Percentiles rank a stretch among this genome's conserved stretches.
These are phyloP conservation scores for Acronicta leporina DNA, from an alignment of 2,888 invertebrate genomes.

Conservation along the genomic window DNA sequence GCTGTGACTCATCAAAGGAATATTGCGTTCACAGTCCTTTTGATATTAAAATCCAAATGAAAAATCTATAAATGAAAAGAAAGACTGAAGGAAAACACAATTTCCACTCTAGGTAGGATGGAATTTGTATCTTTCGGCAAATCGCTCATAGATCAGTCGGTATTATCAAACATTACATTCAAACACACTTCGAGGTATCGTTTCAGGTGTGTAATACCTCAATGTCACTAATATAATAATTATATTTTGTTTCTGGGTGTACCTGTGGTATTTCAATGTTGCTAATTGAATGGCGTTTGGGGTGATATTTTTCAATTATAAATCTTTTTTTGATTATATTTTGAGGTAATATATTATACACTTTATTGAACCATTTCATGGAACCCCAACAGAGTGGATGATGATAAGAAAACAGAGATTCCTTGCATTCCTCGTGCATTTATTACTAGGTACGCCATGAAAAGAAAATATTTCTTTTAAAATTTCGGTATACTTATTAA, in stretches of 20 bases:
- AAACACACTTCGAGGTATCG: neutral
- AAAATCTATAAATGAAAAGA: no score
- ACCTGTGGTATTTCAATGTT: conserved; percentile 55
- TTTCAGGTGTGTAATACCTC: neutral
- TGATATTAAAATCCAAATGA: no score
- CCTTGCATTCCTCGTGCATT: conserved; percentile 13
- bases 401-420: neutral
- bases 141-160: no score
- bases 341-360: conserved; percentile 28
- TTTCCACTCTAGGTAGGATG: no score
- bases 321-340: conserved; percentile 58
- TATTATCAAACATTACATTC: neutral
- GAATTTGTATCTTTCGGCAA: no score
- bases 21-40: no score
- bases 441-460: no score
- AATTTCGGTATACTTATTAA: no score
- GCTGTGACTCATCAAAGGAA: no score
- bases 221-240: conserved; percentile 31
- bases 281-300: conserved; percentile 50
- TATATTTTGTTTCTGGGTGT: conserved; percentile 44
- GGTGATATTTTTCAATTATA: conserved; percentile 48
- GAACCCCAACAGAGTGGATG: neutral
- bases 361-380: conserved; percentile 6
- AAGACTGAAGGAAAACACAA: no score
- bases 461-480: no score